Evolutionary conservation across 2,888 invertebrate genomes (phyloP).

Genomic region (Stramonita haemastoma): DNA sequence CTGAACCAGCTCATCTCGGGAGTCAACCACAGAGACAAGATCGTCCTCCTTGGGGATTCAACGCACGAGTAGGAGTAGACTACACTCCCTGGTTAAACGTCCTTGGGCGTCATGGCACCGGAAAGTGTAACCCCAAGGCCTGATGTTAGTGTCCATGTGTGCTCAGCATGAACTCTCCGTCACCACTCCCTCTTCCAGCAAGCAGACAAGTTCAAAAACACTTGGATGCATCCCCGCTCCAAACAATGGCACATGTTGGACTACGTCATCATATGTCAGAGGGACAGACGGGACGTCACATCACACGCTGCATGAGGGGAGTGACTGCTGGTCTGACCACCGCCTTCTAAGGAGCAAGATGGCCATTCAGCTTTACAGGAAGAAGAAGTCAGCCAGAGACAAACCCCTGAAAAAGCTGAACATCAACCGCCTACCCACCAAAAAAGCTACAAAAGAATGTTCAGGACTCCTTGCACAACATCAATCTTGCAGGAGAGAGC

Average conservation of each 20-base stretch:
- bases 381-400: neutral
- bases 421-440: neutral
- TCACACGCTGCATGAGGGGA: neutral
- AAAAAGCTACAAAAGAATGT: neutral
- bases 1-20: too few relatives aligned
- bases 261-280: neutral
- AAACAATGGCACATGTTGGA: constrained; percentile 23
- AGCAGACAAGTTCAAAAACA: constrained; percentile 5
- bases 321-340: too few relatives aligned
- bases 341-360: too few relatives aligned
- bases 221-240: constrained; percentile 11
- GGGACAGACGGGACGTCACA: neutral
- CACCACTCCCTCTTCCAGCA: constrained; percentile 1
- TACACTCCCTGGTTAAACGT: neutral
- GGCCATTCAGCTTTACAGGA: too few relatives aligned
- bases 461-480: neutral
- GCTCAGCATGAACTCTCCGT: neutral
- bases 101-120: neutral
- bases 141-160: neutral
- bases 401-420: neutral
- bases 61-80: too few relatives aligned
- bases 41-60: too few relatives aligned
- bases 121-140: neutral
- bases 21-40: too few relatives aligned
- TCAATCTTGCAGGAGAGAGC: neutral